Evolutionary conservation across 2,113 vertebrate genomes (phyloP).

Genomic region (Pachyramphus minor): DNA sequence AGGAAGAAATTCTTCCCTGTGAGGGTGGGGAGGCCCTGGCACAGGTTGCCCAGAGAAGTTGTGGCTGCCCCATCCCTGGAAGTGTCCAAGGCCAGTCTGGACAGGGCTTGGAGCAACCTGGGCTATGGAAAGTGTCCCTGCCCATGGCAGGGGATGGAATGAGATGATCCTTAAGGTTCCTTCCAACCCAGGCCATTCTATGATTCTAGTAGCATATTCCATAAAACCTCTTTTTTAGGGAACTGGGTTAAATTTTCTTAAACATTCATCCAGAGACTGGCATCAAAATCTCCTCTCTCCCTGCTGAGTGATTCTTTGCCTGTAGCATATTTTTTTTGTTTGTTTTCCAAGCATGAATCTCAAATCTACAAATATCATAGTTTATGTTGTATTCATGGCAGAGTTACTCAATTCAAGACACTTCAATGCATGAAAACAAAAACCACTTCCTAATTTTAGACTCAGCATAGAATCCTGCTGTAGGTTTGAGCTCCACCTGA

Average conservation of each 20-base stretch:
- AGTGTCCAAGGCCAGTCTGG: neutral
- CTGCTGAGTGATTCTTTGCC: neutral
- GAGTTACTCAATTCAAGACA: neutral
- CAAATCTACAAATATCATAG: neutral
- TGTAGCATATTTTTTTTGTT: neutral
- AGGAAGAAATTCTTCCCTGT: accelerated
- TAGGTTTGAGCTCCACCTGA: neutral
- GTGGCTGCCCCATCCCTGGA: neutral
- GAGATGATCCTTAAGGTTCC: neutral
- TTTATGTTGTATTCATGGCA: neutral
- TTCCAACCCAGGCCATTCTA: neutral
- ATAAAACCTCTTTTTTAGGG: neutral
- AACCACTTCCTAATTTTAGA: neutral
- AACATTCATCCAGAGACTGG: neutral
- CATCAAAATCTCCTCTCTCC: neutral
- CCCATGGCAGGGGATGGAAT: neutral
- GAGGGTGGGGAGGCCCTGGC: neutral
- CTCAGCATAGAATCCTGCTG: neutral
- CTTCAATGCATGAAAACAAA: neutral
- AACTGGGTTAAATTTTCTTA: neutral
- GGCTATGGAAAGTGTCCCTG: neutral
- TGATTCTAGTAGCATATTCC: no score
- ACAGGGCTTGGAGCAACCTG: accelerated
- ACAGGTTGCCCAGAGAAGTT: neutral
- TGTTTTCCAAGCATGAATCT: neutral